Evolutionary conservation across 2,888 invertebrate species (phyloP).

Genomic region (Octonoba sinensis): DNA sequence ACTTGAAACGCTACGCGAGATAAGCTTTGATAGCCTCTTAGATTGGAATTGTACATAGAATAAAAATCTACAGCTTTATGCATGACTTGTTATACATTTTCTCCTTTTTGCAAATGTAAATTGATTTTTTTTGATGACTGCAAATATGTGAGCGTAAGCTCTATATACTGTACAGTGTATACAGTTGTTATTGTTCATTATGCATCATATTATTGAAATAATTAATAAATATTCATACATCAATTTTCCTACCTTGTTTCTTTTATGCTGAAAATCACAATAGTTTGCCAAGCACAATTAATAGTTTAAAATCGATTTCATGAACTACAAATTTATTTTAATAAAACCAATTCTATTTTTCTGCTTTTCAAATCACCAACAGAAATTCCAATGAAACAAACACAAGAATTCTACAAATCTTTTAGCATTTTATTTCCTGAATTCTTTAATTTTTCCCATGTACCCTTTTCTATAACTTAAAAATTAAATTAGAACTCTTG

Average conservation of each 20-base stretch:
- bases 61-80: slow-evolving; percentile 52
- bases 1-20: slow-evolving; percentile 21
- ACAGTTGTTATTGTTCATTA: slow-evolving; percentile 65
- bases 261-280: no score
- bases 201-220: slow-evolving; percentile 59
- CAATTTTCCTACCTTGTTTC: neutral
- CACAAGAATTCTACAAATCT: no score
- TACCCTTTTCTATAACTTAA: no score
- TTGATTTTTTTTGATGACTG: slow-evolving; percentile 60
- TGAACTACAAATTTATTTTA: no score
- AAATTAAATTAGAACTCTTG: no score
- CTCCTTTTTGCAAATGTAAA: slow-evolving; percentile 63
- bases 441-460: no score
- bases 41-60: slow-evolving; percentile 57
- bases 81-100: slow-evolving; percentile 63
- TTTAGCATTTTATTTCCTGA: no score
- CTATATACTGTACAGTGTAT: slow-evolving; percentile 64
- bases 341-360: no score
- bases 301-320: no score
- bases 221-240: slow-evolving; percentile 63
- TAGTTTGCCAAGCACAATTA: no score
- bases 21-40: slow-evolving; percentile 53
- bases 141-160: slow-evolving; percentile 60
- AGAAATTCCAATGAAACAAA: no score
- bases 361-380: no score